Conservation (phyloP, 1,140 invertebrate species). For the Cyrtorhinus lividipennis region DNA sequence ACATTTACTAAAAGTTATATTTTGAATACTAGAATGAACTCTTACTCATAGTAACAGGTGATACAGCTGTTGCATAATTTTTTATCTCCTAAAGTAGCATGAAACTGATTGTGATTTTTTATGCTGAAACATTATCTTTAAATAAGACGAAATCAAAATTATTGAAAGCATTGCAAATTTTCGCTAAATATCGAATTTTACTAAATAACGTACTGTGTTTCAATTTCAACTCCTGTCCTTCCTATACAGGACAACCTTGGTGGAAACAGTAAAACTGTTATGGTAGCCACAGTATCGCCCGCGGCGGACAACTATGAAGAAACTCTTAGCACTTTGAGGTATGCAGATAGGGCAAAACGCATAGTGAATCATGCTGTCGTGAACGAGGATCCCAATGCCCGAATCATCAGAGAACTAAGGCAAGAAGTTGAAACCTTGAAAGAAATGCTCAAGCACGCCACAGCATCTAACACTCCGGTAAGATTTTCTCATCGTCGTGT, state of each 20-base stretch:
- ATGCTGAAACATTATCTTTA: too few species aligned
- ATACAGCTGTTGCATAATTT: too few species aligned
- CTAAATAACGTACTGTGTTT: too few species aligned
- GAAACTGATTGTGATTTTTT: too few species aligned
- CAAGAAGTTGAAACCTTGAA: slow-evolving; percentile 84
- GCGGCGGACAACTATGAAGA: slow-evolving; percentile 98
- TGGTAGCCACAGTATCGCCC: slow-evolving; percentile 96
- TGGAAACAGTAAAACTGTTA: slow-evolving; percentile 96
- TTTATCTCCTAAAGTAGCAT: too few species aligned
- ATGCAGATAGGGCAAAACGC: slow-evolving; percentile 86
- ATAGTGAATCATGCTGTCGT: slow-evolving; percentile 98
- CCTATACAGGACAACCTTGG: slow-evolving; percentile 74
- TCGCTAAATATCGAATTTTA: too few species aligned
- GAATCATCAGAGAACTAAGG: slow-evolving; percentile 88
- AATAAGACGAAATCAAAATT: too few species aligned
- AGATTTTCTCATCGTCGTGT: slow-evolving; percentile 4
- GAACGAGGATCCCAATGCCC: slow-evolving; percentile 95
- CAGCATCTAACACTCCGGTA: slow-evolving; percentile 27
- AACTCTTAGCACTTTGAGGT: slow-evolving; percentile 89
- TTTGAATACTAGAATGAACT: too few species aligned
- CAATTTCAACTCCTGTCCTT: too few species aligned
- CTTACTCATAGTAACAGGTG: too few species aligned
- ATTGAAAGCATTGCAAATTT: too few species aligned
- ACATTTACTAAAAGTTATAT: too few species aligned
- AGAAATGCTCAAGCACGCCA: slow-evolving; percentile 47